A percentile compares a stretch with the other conserved stretches of the same genome.
Evolutionary conservation across 2,113 vertebrate species (phyloP).

Genomic region (Echinops telfairi): DNA sequence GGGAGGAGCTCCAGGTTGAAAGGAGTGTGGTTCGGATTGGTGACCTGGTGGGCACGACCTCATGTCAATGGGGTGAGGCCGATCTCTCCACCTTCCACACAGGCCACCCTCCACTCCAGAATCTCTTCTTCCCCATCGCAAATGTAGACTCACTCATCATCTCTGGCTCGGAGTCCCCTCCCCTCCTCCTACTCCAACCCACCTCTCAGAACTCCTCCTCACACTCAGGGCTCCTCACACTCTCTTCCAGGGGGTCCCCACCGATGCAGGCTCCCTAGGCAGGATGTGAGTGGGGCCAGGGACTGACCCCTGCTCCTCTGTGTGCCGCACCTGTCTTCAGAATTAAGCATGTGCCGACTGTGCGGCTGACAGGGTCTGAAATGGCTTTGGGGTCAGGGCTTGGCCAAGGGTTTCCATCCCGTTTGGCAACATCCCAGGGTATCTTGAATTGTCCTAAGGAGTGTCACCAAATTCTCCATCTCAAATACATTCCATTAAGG

Average conservation of each 20-base stretch:
- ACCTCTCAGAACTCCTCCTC: neutral
- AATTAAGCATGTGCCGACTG: rapidly evolving
- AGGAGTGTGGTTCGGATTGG: neutral
- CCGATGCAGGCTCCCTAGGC: too few relatives aligned
- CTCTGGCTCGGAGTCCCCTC: neutral
- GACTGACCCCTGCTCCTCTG: neutral
- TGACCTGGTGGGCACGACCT: neutral
- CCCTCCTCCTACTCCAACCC: neutral
- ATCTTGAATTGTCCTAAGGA: neutral
- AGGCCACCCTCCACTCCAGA: neutral
- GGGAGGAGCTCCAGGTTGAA: neutral
- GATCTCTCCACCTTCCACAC: neutral
- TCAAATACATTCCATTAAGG: neutral
- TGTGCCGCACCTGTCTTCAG: neutral
- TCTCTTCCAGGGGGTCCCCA: rapidly evolving
- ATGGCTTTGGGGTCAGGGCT: too few relatives aligned
- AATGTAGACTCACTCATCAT: neutral
- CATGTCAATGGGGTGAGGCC: rapidly evolving
- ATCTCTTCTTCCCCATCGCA: neutral
- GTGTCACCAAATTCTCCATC: neutral
- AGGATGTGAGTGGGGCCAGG: neutral
- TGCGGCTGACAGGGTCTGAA: neutral
- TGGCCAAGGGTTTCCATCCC: neutral
- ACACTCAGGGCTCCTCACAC: rapidly evolving
- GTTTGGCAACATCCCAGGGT: neutral